Evolutionary conservation across 2,888 invertebrate species (phyloP).

Genomic region (Cremastinae sp.): DNA sequence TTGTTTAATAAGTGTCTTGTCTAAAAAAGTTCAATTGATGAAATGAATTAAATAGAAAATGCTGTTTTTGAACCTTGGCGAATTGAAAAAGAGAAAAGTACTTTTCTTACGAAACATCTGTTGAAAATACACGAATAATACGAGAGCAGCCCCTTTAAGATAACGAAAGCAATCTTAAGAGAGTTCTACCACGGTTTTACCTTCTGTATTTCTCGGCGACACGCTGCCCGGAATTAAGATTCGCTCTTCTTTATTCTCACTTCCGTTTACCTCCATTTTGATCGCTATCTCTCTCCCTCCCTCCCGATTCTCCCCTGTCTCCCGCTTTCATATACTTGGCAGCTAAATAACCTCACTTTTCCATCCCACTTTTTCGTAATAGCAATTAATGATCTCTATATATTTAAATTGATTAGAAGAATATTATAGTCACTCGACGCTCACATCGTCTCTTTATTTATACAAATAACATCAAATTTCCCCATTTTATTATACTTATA

Average conservation of each 20-base stretch:
- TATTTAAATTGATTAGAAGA: slow-evolving; percentile 50
- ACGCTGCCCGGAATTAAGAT: slow-evolving; percentile 50
- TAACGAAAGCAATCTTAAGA: slow-evolving; percentile 17
- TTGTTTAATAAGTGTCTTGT: too few species aligned
- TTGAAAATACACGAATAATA: not conserved
- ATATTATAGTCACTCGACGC: slow-evolving; percentile 44
- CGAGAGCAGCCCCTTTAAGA: slow-evolving; percentile 45
- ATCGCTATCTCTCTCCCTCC: slow-evolving; percentile 19
- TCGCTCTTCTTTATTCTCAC: not conserved
- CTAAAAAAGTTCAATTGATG: too few species aligned
- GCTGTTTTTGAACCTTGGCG: too few species aligned
- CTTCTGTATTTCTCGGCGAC: slow-evolving; percentile 44
- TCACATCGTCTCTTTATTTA: slow-evolving; percentile 8
- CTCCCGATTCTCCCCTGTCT: not conserved
- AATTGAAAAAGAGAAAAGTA: too few species aligned
- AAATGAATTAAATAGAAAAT: too few species aligned
- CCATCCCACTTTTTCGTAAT: slow-evolving; percentile 25
- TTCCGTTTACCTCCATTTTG: slow-evolving; percentile 5
- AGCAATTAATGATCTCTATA: slow-evolving; percentile 47
- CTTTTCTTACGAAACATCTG: slow-evolving; percentile 11
- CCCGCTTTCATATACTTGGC: slow-evolving; percentile 15
- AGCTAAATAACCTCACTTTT: slow-evolving; percentile 28
- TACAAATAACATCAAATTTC: slow-evolving; percentile 1
- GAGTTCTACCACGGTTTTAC: slow-evolving; percentile 37
- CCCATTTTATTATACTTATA: not conserved